These are phyloP conservation scores for Conops quadrifasciatus DNA, from an alignment of 2,888 invertebrate species.

Conservation along the genomic window DNA sequence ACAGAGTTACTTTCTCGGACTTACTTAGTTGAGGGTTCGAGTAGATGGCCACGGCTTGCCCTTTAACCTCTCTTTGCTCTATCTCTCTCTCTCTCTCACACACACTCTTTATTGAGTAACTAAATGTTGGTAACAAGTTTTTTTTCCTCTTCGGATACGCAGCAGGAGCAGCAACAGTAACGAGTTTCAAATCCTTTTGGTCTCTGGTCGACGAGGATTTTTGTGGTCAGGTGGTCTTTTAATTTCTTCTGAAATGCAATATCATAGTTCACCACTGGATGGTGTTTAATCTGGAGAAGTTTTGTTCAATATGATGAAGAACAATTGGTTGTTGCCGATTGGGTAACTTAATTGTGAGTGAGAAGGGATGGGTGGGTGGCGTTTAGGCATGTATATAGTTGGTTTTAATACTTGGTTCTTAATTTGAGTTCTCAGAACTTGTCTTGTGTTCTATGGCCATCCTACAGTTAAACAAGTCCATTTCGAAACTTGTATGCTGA, in stretches of 20 bases:
- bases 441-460: slow-evolving; percentile 1
- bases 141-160: slow-evolving; percentile 23
- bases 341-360: not conserved
- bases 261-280: slow-evolving; percentile 29
- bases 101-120: not conserved
- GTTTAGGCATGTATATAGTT: too few relatives aligned
- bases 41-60: not conserved
- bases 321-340: not conserved
- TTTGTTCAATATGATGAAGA: slow-evolving; percentile 23
- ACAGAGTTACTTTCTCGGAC: slow-evolving; percentile 39
- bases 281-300: slow-evolving; percentile 28
- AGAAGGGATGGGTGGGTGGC: not conserved
- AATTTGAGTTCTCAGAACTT: too few relatives aligned
- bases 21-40: slow-evolving; percentile 23
- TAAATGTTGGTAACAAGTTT: slow-evolving; percentile 31
- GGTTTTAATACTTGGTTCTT: too few relatives aligned
- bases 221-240: slow-evolving; percentile 16
- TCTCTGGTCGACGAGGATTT: slow-evolving; percentile 25
- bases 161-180: slow-evolving; percentile 15
- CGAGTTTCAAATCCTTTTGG: slow-evolving; percentile 32
- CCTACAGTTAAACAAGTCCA: slow-evolving; percentile 25
- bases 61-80: not conserved
- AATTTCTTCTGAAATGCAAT: slow-evolving; percentile 13
- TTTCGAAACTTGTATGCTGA: not conserved
- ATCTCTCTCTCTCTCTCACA: not conserved